phyloP scores from a whole-genome alignment of 2,113 vertebrate genomes.

The Phyllostomus discolor region DNA sequence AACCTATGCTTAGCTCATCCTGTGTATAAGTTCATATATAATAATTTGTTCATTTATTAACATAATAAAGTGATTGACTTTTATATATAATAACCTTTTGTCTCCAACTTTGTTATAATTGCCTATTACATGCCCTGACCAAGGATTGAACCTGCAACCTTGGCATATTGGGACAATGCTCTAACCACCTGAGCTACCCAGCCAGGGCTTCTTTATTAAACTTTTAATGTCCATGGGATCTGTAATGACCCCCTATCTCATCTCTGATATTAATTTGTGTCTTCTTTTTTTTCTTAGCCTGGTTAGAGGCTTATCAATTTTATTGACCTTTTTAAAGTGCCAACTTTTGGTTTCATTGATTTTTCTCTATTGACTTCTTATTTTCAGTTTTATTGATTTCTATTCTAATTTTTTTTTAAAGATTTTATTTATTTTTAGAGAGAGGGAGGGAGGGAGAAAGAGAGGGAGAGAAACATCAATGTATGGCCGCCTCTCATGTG shows the following conservation, averaged over 20 bases:
- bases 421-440: no score
- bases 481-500: no score
- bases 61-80: neutral
- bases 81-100: neutral
- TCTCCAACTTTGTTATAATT: neutral
- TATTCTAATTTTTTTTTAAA: neutral
- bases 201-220: neutral
- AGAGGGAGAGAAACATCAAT: no score
- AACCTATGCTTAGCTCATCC: no score
- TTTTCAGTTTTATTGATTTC: neutral
- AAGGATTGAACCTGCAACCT: no score
- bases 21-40: neutral
- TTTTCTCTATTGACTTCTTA: neutral
- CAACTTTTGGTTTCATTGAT: neutral
- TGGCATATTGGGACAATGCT: no score
- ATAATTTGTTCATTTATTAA: neutral
- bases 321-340: neutral
- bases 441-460: no score
- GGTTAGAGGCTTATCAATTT: neutral
- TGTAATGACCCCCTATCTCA: neutral
- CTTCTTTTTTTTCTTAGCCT: neutral
- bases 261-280: neutral
- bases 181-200: no score
- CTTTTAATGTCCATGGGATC: neutral
- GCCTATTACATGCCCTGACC: neutral